Base-by-base conservation (phyloP, 2,113 vertebrate species). In the Caranx ignobilis region DNA sequence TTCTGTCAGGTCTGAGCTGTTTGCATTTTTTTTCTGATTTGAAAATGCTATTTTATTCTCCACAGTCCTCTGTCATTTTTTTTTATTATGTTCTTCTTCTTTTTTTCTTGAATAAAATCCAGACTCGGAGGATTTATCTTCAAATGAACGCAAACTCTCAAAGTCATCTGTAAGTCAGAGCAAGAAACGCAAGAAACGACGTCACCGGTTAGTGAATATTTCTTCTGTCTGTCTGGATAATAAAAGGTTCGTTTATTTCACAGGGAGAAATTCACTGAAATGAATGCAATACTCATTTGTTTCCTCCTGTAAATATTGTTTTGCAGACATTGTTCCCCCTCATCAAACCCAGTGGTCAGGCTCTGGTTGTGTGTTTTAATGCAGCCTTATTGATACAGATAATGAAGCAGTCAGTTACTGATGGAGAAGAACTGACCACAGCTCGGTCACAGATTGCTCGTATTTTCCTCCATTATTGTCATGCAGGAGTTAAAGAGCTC, bases 91-190 rank as follows among this genome's bases (percentile, higher is more conserved):
- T 10, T 26, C 60, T 10, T 77, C 73, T 57, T 77, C n/a, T n/a
- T 69, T 62, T 18, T 61, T 21, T 72, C 5, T 4, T 26, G 26
- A 26, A 26, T 26, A 26, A 26, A 35, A 84, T 91, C 87, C 94
- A 99, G 98, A 99, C 93, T 99, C 98, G 4, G 98, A 99, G 52
- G 98, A 99, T 94, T 96, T 98, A 59, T 98, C 97, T 63, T 98
- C 98, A 77, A 98, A 96, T 87, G 97, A 99, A 91, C 92, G 97
- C 47, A 98, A 97, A 95, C 91, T 96, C 85, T 96, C 96, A 60
- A 99, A 99, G 90, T 97, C 97, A 16, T 96, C 97, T 73, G 86
- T 98, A 91, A 96, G 90, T 87, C 97, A 99, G 93, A 98, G 96
- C 93, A 99, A 99, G 94, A 99, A 99, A 93, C 95, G 98, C 68